Evolutionary conservation across 92 coral and sea anemone genomes (phyloP), one percentile per base, ranked within the genome.

Genomic region (Paragorgia papillata): DNA sequence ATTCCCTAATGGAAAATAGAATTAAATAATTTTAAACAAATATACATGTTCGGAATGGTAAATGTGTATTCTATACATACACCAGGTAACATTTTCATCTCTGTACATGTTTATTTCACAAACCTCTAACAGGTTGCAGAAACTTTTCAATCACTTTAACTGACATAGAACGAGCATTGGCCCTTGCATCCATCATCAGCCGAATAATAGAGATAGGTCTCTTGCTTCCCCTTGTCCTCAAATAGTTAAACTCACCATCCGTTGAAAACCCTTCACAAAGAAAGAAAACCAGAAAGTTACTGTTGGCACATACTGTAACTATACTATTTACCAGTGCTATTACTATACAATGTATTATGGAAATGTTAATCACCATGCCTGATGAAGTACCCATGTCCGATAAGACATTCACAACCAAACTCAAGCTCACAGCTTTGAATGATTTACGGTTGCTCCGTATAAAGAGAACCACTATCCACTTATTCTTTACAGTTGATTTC

Each of bases 101-200:
- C 15, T 26, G n/a, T 25, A 66, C 73, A 35, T 35, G 43, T 26
- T 17, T 18, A 14, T 19, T 66, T 66, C 1, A 25, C 82, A 46
- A 58, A 51, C 82, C 84, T 35, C 35, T 73, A 50, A 75, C 46
- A 77, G 93, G 93, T 54, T 22, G 55, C 26, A 89, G 73, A 66
- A 35, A 89, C 26, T 43, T 63, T 39, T 85, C 81, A 0, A 89
- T 89, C 3, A 29, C 21, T 60, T 57, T 79, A 19, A 74, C 82
- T 14, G 80, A 20, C 22, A 59, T 82, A 15, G 62, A 28, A 15
- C 81, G 76, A 0, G 93, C 93, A n/a, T 70, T 83, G 9, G 66
- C 64, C 48, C 81, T 85, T 39, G 93, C 62, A 89, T 89, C 75
- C 93, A 89, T 85, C 44, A 85, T 82, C 34, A 85, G 67, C 79